Base-by-base conservation (phyloP, 2,888 invertebrate genomes). In the Mimumesa dahlbomi region DNA sequence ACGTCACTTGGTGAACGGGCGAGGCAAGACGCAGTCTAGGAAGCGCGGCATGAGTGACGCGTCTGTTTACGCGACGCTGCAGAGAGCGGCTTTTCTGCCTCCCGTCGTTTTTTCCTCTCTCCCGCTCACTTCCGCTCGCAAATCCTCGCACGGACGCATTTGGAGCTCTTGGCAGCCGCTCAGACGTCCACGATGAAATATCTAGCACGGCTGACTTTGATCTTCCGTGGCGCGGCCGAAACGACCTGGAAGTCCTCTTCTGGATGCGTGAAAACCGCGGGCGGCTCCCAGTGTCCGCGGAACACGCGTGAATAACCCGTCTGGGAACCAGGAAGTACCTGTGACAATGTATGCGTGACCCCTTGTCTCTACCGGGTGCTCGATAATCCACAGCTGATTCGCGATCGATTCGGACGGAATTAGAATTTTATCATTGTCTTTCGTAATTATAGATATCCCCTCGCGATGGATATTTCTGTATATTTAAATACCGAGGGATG, bases 201-300 rank as follows among this genome's bases (percentile, higher is more conserved):
- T 83, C 82, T 83, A 76, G 78, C 76, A 76, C 72, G 82, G 64
- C 50, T 80, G 76, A 82, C 83, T 83, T 83, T 83, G 83, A 83
- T 83, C 81, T 83, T 73, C 68, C 69, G 63, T 45, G 64, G 57
- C 73, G 65, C 43, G 57, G 6, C 19, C 78, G 53, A 70, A 72
- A 63, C 75, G 62, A 61, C 59, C 61, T 56, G 67, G 49, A 67
- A 56, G 72, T 64, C 36, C 63, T 64, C 43, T 29, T 50, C 14
- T 7, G 16, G 56, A 59, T 34, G 36, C 57, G 59, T 50, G 40
- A 34, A 45, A 22, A 29, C 31, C 53, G 13, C 11, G 19, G 25
- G 25, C 57, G 34, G 21, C n/a, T 50, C 63, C 5, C 22, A 34
- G n/a, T 29, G 40, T 22, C 36, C 63, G 58, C 48, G 49, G 16